phyloP scores from a whole-genome alignment of 2,797 vertebrate species.

The Gobio occitaniae region DNA sequence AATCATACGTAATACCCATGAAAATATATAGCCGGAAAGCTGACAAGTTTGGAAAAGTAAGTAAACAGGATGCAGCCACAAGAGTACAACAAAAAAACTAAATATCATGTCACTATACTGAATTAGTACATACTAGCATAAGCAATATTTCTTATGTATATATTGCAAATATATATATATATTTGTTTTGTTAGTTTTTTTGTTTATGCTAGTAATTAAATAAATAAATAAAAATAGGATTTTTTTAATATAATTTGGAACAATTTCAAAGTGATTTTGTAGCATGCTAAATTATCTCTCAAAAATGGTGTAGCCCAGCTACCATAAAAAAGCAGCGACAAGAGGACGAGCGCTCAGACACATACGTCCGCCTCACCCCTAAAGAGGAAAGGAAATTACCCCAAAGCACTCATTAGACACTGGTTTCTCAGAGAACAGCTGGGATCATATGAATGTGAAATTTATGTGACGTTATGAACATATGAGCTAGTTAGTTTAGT shows the following conservation, averaged over 20 bases:
- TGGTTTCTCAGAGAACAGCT: neutral
- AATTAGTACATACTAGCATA: no score
- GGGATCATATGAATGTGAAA: neutral
- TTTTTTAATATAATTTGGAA: no score
- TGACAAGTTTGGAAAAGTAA: constrained; percentile 5
- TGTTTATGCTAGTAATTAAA: no score
- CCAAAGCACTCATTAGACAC: constrained; percentile 28
- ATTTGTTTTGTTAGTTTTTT: no score
- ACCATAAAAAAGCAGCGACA: neutral
- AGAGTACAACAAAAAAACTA: no score
- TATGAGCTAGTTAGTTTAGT: neutral
- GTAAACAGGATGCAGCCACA: no score
- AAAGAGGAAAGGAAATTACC: neutral
- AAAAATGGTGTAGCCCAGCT: neutral
- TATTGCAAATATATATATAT: no score
- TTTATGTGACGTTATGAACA: neutral
- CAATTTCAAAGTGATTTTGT: neutral
- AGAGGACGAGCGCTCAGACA: neutral
- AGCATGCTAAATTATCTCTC: neutral
- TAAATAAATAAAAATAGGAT: no score
- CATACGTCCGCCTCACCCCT: neutral
- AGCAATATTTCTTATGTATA: no score
- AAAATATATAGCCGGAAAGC: neutral
- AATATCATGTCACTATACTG: no score
- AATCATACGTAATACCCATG: constrained; percentile 25